phyloP scores from a whole-genome alignment of 1,140 invertebrate genomes.

The Diprion similis region DNA sequence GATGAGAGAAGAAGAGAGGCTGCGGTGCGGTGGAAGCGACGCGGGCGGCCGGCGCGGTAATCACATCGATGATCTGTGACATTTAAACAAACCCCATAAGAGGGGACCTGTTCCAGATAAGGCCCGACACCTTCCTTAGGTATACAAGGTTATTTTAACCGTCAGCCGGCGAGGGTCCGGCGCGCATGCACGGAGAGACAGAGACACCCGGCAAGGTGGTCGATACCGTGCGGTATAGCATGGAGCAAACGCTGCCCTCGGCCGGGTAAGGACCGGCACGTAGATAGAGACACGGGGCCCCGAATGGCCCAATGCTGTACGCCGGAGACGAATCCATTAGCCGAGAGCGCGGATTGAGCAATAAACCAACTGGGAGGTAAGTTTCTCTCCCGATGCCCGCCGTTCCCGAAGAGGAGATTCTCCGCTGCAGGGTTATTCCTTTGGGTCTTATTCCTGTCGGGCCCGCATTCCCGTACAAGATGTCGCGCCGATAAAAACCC shows the following conservation, averaged over 20 bases:
- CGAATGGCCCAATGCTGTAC: slow-evolving; percentile 16
- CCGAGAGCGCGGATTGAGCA: slow-evolving; percentile 56
- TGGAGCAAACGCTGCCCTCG: slow-evolving; percentile 21
- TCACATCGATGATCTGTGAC: slow-evolving; percentile 51
- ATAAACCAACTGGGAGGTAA: slow-evolving; percentile 62
- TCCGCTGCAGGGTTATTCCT: slow-evolving; percentile 29
- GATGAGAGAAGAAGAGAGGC: background rate
- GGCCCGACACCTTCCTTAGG: slow-evolving; percentile 36
- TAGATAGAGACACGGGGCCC: slow-evolving; percentile 14
- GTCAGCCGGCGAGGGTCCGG: background rate
- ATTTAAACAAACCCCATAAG: slow-evolving; percentile 40
- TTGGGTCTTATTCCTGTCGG: slow-evolving; percentile 49
- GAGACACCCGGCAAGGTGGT: slow-evolving; percentile 9
- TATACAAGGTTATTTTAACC: slow-evolving; percentile 29
- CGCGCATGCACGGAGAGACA: slow-evolving; percentile 9
- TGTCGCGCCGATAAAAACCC: slow-evolving; percentile 61
- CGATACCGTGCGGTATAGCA: slow-evolving; percentile 21
- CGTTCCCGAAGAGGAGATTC: slow-evolving; percentile 13
- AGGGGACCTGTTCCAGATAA: slow-evolving; percentile 36
- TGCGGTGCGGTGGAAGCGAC: slow-evolving; percentile 33
- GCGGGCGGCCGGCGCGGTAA: slow-evolving; percentile 43
- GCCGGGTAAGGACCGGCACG: background rate
- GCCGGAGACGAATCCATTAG: slow-evolving; percentile 59
- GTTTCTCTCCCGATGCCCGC: slow-evolving; percentile 36
- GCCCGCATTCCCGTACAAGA: slow-evolving; percentile 63